These are phyloP conservation scores for Tangara arthus DNA, from an alignment of 2,797 vertebrate species.

Conservation along the genomic window DNA sequence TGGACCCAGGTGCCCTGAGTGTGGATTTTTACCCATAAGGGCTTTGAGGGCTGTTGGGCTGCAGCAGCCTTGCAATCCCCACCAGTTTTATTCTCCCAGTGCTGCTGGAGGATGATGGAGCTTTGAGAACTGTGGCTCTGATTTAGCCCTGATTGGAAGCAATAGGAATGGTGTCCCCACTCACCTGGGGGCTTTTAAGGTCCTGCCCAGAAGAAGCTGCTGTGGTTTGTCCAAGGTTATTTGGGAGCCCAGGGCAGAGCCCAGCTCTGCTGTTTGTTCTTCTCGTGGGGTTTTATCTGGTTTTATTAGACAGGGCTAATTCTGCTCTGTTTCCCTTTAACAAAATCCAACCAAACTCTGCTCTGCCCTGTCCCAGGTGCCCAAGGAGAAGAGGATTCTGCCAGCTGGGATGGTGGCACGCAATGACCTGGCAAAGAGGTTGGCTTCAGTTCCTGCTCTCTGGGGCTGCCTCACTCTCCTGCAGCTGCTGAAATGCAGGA, in stretches of 20 bases:
- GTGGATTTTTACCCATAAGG: rapidly evolving
- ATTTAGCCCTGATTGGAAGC: background rate
- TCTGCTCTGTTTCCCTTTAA: background rate
- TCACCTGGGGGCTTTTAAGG: background rate
- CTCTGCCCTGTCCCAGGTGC: constrained; percentile 71
- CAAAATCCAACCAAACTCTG: background rate
- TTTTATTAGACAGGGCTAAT: background rate
- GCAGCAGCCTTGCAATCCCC: background rate
- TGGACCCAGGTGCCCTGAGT: background rate
- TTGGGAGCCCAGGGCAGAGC: background rate
- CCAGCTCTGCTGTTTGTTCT: background rate
- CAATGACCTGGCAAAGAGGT: constrained; percentile 89
- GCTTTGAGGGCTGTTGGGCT: background rate
- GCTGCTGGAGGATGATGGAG: background rate
- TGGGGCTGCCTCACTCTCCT: background rate
- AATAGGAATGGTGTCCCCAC: background rate
- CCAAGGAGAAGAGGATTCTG: constrained; percentile 87
- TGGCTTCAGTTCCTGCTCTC: constrained; percentile 15
- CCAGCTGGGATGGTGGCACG: constrained; percentile 71
- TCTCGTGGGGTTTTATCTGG: background rate
- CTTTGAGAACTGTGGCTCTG: background rate
- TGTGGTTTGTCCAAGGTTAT: background rate
- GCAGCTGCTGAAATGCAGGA: constrained; percentile 13
- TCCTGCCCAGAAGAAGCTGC: background rate
- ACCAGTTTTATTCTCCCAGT: background rate